Evolutionary conservation across 2,113 vertebrate genomes (phyloP), one percentile per base, ranked within the genome.

Genomic region (Anguilla japonica): DNA sequence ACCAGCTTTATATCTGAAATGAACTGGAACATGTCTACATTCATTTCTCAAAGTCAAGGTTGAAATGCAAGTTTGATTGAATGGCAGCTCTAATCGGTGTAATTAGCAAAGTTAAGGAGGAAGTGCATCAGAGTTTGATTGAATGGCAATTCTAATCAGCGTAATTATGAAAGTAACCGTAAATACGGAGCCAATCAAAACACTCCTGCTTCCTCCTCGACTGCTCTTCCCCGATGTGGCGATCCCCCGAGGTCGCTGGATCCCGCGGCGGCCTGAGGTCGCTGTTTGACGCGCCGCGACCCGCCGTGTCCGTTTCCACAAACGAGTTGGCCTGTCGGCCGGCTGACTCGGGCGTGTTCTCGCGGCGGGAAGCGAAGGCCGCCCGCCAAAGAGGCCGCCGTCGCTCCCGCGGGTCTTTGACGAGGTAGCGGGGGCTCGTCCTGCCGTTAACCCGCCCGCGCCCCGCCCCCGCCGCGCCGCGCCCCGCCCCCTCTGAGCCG

Each of bases 321-420:
- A 88, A 94, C 95, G 92, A 93, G 92, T 93, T 91, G 86, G 89
- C 91, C 89, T 93, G 94, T 94, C 93, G 92, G 86, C 86, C 86
- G 46, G 79, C 89, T 87, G 92, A 93, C 92, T 90, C 34, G 34
- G 34, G 85, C 81, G 92, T 88, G 71, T 85, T 83, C 92, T 84
- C 18, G 84, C 88, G 90, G 90, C 84, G 85, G 82, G 60, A 85
- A 85, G 84, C 91, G 89, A 91, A 88, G 91, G 88, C 84, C 84
- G 90, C 90, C 91, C 89, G 89, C 89, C 88, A 86, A 87, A 83
- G 87, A 91, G 92, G 0, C 71, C 71, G 34, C n/a, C 11, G 71
- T n/a, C 26, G n/a, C 26, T n/a, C n/a, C n/a, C 26, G 71, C 20
- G n/a, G 71, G 71, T 67, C 20, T 75, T 75, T 75, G n/a, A 26